phyloP scores from a whole-genome alignment of 2,888 invertebrate species.

The Graphium colonna region DNA sequence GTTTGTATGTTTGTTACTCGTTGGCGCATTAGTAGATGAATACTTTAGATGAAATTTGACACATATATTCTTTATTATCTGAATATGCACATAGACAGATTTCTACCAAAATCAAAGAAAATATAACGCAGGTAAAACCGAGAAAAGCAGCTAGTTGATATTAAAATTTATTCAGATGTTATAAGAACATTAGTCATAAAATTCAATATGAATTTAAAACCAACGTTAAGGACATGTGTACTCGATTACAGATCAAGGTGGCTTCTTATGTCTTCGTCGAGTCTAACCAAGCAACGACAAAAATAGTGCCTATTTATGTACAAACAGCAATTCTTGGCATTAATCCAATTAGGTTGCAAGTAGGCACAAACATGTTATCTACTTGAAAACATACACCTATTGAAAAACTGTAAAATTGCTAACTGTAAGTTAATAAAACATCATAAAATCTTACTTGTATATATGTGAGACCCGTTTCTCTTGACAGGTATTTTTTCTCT shows the following conservation, averaged over 20 bases:
- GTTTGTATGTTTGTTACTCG: too few relatives aligned
- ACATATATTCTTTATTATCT: too few relatives aligned
- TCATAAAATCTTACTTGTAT: slow-evolving; percentile 81
- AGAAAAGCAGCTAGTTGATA: too few relatives aligned
- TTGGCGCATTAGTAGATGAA: too few relatives aligned
- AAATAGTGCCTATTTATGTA: slow-evolving; percentile 78
- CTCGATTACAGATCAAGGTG: slow-evolving; percentile 22
- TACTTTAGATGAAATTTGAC: too few relatives aligned
- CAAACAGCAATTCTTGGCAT: slow-evolving; percentile 73
- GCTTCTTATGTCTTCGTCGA: slow-evolving; percentile 32
- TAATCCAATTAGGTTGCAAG: slow-evolving; percentile 72
- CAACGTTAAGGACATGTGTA: background rate
- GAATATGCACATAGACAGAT: too few relatives aligned
- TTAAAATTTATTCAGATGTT: too few relatives aligned
- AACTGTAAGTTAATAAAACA: slow-evolving; percentile 12
- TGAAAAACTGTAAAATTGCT: slow-evolving; percentile 32
- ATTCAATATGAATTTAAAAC: background rate
- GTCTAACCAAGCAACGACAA: slow-evolving; percentile 68
- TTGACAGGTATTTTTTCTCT: slow-evolving; percentile 86
- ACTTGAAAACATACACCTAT: slow-evolving; percentile 15
- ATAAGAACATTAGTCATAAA: too few relatives aligned
- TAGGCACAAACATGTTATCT: slow-evolving; percentile 53
- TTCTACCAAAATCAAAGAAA: too few relatives aligned
- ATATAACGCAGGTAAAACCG: too few relatives aligned
- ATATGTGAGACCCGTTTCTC: slow-evolving; percentile 88